These are phyloP conservation scores for Pimephales promelas DNA, from an alignment of 2,113 vertebrate genomes.

Conservation along the genomic window DNA sequence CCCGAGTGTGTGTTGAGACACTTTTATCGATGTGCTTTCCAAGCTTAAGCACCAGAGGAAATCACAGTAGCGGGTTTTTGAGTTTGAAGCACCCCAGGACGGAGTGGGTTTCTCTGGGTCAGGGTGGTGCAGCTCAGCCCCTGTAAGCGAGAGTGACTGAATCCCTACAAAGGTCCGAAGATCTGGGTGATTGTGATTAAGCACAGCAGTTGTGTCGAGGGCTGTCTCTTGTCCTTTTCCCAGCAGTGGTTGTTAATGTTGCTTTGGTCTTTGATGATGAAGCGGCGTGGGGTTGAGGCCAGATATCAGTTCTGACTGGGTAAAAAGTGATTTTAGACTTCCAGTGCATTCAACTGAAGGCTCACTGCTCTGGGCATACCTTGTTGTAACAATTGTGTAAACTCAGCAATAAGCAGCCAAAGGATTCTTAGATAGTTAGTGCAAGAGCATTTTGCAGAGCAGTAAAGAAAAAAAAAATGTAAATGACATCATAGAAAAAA, in stretches of 20 bases:
- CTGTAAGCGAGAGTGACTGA: constrained; percentile 31
- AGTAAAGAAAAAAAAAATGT: background rate
- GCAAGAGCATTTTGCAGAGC: background rate
- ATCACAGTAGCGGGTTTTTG: constrained; percentile 42
- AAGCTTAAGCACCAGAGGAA: constrained; percentile 56
- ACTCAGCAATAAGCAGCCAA: background rate
- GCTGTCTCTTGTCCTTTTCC: constrained; percentile 38
- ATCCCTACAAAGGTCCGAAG: constrained; percentile 25
- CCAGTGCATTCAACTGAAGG: constrained; percentile 7
- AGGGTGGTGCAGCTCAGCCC: background rate
- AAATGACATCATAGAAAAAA: background rate
- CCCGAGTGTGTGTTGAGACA: constrained; percentile 44
- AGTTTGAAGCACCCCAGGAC: constrained; percentile 37
- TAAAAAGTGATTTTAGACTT: constrained; percentile 31
- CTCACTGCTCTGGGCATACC: background rate
- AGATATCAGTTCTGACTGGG: constrained; percentile 5
- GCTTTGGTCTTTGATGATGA: constrained; percentile 20
- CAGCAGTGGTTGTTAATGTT: constrained; percentile 22
- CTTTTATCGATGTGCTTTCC: constrained; percentile 60
- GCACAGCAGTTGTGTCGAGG: constrained; percentile 37
- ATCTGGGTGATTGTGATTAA: constrained; percentile 53
- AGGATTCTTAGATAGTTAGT: background rate
- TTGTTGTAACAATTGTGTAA: background rate
- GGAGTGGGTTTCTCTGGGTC: constrained; percentile 35
- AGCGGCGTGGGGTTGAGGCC: background rate